phyloP scores from a whole-genome alignment of 2,888 invertebrate genomes.

The Xestia ashworthii region DNA sequence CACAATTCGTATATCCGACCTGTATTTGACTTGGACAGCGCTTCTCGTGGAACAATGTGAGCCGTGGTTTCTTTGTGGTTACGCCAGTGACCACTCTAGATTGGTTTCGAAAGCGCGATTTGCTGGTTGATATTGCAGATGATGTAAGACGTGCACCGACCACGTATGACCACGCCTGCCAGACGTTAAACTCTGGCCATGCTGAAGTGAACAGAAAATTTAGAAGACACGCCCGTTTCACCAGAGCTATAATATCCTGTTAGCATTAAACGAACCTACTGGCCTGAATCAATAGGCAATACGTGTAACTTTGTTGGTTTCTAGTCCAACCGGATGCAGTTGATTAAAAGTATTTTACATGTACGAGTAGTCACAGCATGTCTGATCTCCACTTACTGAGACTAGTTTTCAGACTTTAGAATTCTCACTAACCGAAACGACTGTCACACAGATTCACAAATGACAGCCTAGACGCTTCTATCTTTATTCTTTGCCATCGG shows the following conservation, averaged over 20 bases:
- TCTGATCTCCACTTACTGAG: background rate
- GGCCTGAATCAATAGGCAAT: background rate
- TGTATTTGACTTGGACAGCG: background rate
- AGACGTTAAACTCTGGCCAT: background rate
- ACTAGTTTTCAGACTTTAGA: background rate
- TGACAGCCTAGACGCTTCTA: background rate
- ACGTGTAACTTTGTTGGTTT: background rate
- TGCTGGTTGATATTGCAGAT: background rate
- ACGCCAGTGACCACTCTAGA: background rate
- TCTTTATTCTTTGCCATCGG: conserved; percentile 48
- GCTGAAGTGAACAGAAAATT: background rate
- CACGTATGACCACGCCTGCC: accelerated
- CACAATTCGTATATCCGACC: background rate
- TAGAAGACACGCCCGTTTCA: background rate
- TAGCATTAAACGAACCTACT: background rate
- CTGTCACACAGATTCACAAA: background rate
- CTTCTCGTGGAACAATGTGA: background rate
- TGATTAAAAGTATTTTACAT: background rate
- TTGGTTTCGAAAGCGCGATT: background rate
- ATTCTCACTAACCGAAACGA: background rate
- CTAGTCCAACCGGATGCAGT: background rate
- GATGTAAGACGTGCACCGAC: background rate
- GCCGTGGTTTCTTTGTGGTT: background rate
- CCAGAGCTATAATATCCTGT: background rate
- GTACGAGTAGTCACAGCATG: background rate